These are phyloP conservation scores for Meandrina meandrites DNA, from an alignment of 92 coral and sea anemone genomes.

Conservation along the genomic window DNA sequence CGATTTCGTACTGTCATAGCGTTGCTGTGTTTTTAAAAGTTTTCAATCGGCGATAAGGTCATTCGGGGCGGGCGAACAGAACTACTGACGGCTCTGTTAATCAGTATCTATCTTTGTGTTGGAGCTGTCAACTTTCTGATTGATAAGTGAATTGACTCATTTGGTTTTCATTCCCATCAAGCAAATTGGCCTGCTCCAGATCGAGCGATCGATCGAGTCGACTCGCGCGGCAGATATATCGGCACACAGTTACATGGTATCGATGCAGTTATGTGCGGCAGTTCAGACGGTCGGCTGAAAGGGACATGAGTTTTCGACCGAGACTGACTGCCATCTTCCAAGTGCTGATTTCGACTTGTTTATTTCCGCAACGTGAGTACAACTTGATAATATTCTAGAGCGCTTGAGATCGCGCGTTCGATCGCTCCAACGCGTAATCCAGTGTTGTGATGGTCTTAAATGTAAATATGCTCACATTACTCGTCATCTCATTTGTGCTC, in stretches of 20 bases:
- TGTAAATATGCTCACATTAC: conserved; percentile 43
- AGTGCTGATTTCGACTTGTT: conserved; percentile 34
- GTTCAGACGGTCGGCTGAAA: conserved; percentile 33
- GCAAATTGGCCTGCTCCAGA: conserved; percentile 58
- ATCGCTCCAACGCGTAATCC: conserved; percentile 6
- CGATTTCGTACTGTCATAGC: not conserved
- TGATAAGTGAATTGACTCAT: conserved; percentile 98
- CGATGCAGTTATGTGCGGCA: conserved; percentile 44
- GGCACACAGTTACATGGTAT: conserved; percentile 32
- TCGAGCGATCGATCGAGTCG: conserved; percentile 10
- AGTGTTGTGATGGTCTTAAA: conserved; percentile 32
- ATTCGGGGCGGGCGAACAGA: conserved; percentile 66
- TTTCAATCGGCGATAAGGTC: conserved; percentile 60
- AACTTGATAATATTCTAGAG: not conserved
- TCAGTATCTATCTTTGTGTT: conserved; percentile 86
- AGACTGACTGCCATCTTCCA: conserved; percentile 26
- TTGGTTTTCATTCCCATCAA: conserved; percentile 75
- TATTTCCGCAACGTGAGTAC: conserved; percentile 45
- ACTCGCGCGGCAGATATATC: not conserved
- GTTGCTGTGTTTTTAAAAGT: conserved; percentile 6
- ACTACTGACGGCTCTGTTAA: conserved; percentile 76
- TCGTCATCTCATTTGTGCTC: conserved; percentile 25
- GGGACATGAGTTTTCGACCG: conserved; percentile 47
- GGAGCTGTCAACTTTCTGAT: conserved; percentile 96
- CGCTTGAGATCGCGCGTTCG: conserved; percentile 25